Evolutionary conservation across 2,797 vertebrate species (phyloP).

Genomic region (Psittacula derbiana): DNA sequence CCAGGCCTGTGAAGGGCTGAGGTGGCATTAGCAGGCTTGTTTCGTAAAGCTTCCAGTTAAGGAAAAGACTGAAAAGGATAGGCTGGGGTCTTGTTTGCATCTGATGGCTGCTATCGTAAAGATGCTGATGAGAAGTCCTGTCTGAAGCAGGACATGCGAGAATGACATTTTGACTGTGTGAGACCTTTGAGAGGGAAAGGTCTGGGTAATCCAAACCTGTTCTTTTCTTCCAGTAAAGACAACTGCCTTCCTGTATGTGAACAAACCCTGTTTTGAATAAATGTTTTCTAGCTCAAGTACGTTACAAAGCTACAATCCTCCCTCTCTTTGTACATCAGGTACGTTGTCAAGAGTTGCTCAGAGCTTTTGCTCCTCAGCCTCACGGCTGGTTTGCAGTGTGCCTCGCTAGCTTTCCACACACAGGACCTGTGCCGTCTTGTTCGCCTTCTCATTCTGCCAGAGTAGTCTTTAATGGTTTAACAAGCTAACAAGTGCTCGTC

Average conservation of each 20-base stretch:
- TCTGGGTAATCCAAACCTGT: background rate
- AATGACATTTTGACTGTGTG: background rate
- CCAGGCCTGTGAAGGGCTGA: background rate
- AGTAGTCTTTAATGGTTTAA: constrained; percentile 38
- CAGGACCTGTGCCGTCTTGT: background rate
- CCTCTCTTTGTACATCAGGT: background rate
- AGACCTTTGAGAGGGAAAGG: background rate
- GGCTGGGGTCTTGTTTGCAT: background rate
- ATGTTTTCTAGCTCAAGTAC: background rate
- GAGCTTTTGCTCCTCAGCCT: background rate
- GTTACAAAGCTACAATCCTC: background rate
- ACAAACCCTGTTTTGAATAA: background rate
- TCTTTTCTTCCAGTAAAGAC: background rate
- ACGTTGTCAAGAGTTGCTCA: background rate
- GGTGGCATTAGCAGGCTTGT: background rate
- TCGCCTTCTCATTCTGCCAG: background rate
- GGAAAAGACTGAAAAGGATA: background rate
- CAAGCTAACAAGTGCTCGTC: constrained; percentile 1
- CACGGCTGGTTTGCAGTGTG: background rate
- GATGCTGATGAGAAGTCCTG: background rate
- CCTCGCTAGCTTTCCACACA: background rate
- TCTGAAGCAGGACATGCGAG: background rate
- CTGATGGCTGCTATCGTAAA: background rate
- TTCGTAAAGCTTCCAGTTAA: background rate
- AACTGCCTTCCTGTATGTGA: background rate